Evolutionary conservation across 1,140 invertebrate species (phyloP).

Genomic region (Drosophila pachea): DNA sequence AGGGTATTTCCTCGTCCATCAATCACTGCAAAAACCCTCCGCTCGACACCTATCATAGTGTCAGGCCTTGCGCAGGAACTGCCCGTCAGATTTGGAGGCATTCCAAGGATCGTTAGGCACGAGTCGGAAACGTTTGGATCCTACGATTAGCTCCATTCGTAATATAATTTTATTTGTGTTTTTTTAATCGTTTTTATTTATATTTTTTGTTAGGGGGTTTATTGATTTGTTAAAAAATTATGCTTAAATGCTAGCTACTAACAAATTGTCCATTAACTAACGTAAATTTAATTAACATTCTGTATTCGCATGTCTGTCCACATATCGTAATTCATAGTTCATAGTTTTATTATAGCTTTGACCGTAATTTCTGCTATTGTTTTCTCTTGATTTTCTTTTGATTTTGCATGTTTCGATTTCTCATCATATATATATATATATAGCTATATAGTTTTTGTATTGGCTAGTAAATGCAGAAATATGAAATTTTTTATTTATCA

Average conservation of each 20-base stretch:
- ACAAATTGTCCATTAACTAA: conserved; percentile 77
- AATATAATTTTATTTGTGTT: conserved; percentile 33
- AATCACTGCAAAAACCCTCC: not conserved
- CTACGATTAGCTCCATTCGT: not conserved
- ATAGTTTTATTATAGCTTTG: conserved; percentile 48
- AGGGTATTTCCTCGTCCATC: conserved; percentile 7
- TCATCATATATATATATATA: conserved; percentile 7
- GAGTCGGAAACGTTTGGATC: not conserved
- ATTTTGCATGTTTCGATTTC: not conserved
- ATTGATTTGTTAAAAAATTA: conserved; percentile 75
- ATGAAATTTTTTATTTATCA: conserved; percentile 66
- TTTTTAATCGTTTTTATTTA: conserved; percentile 32
- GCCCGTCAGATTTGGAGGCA: not conserved
- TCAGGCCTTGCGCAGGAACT: not conserved
- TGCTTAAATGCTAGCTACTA: conserved; percentile 72
- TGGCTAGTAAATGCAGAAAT: conserved; percentile 78
- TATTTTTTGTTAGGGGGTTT: conserved; percentile 47
- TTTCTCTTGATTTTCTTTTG: conserved; percentile 17
- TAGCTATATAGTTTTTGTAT: conserved; percentile 40
- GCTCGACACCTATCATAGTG: conserved; percentile 35
- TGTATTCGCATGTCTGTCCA: conserved; percentile 20
- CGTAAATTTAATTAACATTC: conserved; percentile 69
- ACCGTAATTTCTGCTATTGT: conserved; percentile 4
- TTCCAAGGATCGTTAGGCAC: conserved; percentile 58
- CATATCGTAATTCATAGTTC: conserved; percentile 55